Base-by-base conservation (phyloP, 2,888 invertebrate species). In the Parnassius orleans region DNA sequence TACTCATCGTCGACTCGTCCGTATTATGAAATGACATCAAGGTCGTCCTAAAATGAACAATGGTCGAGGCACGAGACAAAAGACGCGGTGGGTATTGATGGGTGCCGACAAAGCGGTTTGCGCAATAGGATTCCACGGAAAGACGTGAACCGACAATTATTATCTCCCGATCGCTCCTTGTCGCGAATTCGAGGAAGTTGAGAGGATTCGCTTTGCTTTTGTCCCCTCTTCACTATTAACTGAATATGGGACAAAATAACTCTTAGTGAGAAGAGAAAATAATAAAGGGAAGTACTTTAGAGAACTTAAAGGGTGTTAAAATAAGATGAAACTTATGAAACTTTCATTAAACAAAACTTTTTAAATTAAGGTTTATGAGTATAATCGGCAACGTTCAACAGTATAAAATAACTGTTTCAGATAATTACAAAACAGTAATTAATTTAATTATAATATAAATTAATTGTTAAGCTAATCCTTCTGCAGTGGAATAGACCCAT, bases 71-170 rank as follows among this genome's bases (percentile, higher is more conserved):
- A 85, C 86, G 86, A 90, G 74, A 90, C 90, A 90, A 90, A 88
- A 87, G 87, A 76, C 78, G 14, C 74, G 76, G 79, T 78, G 79
- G 80, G 76, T 84, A 89, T 86, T 85, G 86, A 87, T 84, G 85
- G 76, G 72, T 9, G 79, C 89, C 89, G 87, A 90, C 90, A 87
- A 88, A 88, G 90, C 87, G 82, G 86, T 86, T 90, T 89, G 88
- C 90, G 88, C 90, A 90, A 91, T 90, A 83, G 82, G 83, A 89
- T 90, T 91, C 90, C 88, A 76, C 74, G 84, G 85, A 90, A 87
- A 86, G 84, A 88, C 88, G 87, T 88, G 89, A 77, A 86, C 86
- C 83, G 89, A 85, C 89, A 87, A 89, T 89, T 81, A 89, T 90
- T 90, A 90, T 90, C 89, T 69, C 76, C 75, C 76, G 82, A 89